Conservation (phyloP, 2,888 invertebrate species). For the Heliconius aoede region DNA sequence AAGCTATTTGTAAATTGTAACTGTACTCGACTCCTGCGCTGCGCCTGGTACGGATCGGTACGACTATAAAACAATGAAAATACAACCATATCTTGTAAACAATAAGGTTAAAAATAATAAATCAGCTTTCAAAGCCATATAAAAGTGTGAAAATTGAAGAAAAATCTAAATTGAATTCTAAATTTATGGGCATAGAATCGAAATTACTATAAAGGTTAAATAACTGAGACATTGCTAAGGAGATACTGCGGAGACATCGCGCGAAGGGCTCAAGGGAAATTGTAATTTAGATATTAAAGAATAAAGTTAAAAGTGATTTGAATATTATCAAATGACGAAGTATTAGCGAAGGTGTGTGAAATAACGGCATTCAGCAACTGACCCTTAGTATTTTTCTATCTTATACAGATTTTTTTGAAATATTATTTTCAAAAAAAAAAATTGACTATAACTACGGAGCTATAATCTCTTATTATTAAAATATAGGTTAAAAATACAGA, state of each 20-base stretch:
- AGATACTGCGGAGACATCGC: slow-evolving; percentile 37
- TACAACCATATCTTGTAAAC: slow-evolving; percentile 48
- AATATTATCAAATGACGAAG: slow-evolving; percentile 38
- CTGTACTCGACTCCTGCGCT: slow-evolving; percentile 69
- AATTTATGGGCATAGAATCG: slow-evolving; percentile 51
- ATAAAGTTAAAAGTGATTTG: slow-evolving; percentile 26
- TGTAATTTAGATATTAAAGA: slow-evolving; percentile 8
- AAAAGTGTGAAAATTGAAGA: slow-evolving; percentile 23
- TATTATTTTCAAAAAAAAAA: too few species aligned
- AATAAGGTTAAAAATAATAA: slow-evolving; percentile 52
- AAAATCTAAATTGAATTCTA: slow-evolving; percentile 61
- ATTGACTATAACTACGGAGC: too few species aligned
- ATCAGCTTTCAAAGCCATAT: slow-evolving; percentile 32
- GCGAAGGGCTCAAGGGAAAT: slow-evolving; percentile 23
- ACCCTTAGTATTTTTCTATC: slow-evolving; percentile 29
- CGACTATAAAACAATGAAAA: slow-evolving; percentile 52
- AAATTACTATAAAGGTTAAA: slow-evolving; percentile 43
- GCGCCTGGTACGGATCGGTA: slow-evolving; percentile 75
- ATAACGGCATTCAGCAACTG: slow-evolving; percentile 52
- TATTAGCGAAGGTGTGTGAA: slow-evolving; percentile 57
- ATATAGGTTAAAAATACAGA: too few species aligned
- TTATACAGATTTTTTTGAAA: neutral
- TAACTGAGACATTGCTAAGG: slow-evolving; percentile 31
- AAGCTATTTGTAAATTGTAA: slow-evolving; percentile 54
- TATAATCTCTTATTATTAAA: too few species aligned